Conservation (phyloP, 2,113 vertebrate species). For the Gambusia affinis region DNA sequence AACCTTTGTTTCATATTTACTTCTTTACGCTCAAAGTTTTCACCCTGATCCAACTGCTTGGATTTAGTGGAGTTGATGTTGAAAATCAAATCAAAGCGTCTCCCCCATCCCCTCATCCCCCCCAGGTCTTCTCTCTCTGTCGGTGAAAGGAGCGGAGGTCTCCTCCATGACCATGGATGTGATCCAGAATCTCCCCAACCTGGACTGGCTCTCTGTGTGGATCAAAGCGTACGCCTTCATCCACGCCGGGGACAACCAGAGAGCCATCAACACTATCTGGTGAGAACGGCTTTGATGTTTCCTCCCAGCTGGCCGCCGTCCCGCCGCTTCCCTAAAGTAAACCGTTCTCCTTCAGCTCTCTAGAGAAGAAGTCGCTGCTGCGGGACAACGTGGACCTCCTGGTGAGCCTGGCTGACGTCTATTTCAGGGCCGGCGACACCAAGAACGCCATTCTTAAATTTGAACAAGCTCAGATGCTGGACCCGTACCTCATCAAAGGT, state of each 20-base stretch:
- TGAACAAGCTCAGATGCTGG: conserved; percentile 98
- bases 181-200: conserved; percentile 94
- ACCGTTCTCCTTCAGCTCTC: conserved; percentile 80
- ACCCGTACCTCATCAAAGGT: conserved; percentile 98
- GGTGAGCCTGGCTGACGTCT: conserved; percentile 94
- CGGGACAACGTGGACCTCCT: conserved; percentile 96
- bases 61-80: not conserved
- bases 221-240: conserved; percentile 98
- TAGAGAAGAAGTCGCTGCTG: conserved; percentile 96
- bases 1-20: too few relatives aligned
- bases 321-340: not conserved
- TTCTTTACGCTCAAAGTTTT: too few relatives aligned
- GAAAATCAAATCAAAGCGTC: not conserved
- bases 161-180: conserved; percentile 98
- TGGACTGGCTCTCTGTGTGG: conserved; percentile 98
- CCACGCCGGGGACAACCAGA: conserved; percentile 93
- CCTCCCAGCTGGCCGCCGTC: not conserved
- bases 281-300: conserved; percentile 73
- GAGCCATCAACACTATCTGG: conserved; percentile 98
- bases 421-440: conserved; percentile 96
- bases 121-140: conserved; percentile 93
- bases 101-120: not conserved
- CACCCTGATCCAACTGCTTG: too few relatives aligned
- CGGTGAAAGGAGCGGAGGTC: conserved; percentile 97
- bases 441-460: conserved; percentile 98